Base-by-base conservation (phyloP, 2,113 vertebrate species). In the Etheostoma cragini region DNA sequence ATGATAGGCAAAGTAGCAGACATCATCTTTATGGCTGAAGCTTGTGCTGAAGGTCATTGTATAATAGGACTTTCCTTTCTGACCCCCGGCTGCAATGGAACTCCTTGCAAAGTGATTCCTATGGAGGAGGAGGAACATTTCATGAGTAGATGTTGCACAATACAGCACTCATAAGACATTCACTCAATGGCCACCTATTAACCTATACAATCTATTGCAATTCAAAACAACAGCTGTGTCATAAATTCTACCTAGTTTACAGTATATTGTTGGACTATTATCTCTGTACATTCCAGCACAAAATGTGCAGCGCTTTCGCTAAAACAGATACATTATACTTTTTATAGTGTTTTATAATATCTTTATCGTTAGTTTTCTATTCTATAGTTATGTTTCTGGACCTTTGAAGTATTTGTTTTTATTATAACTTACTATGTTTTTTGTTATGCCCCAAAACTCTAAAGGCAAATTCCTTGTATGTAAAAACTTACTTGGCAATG, bases 1-100 rank as follows among this genome's bases (percentile, higher is more conserved):
- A 91, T 99, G 98, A 88, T 99, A 99, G 84, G 98, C 97, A 87
- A 99, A 99, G 91, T 99, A 99, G 92, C 98, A 99, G 85, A 99
- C 97, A 64, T 99, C 98, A 81, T 98, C 97, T 93, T 97, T 99
- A 82, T 99, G 97, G n/a, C 95, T 95, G 89, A 99, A 99, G 91
- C 33, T 95, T 79, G 97, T 93, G 45, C 97, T 99, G 93, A 99
- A 99, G 13, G 97, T 98, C 94, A 97, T 94, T 5, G 97, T 98
- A 68, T 98, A 99, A 65, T 99, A 99, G 2, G 98, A 99, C 89
- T 99, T 99, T 79, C 98, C 98, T 88, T 98, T 99, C 88, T 98
- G 98, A 26, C 98, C 98, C 35, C 98, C 98, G 35, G 98, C 95
- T 82, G 98, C 97, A 82, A 97, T 95, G 45, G 98, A 97, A 90